Evolutionary conservation across 64 coral and sea anemone genomes (phyloP).

Genomic region (Montipora cactus): DNA sequence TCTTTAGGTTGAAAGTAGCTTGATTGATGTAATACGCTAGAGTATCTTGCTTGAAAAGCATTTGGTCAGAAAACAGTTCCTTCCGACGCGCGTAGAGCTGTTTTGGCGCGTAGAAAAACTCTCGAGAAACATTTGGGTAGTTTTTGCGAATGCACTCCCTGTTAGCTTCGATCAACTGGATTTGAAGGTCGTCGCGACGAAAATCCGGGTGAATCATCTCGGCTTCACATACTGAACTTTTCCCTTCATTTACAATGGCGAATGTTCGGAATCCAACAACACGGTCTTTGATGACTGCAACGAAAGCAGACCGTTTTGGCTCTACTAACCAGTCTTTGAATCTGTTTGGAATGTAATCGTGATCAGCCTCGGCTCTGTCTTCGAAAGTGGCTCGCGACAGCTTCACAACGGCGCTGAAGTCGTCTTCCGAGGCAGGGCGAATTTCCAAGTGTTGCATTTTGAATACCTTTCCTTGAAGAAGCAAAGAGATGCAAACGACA

Average conservation of each 20-base stretch:
- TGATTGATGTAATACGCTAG: slow-evolving; percentile 30
- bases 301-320: slow-evolving; percentile 12
- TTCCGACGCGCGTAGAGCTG: slow-evolving; percentile 13
- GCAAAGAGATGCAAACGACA: background rate
- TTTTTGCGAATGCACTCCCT: slow-evolving; percentile 24
- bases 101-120: slow-evolving; percentile 35
- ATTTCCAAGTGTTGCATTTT: slow-evolving; percentile 25
- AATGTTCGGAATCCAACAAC: slow-evolving; percentile 9
- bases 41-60: slow-evolving; percentile 37
- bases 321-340: slow-evolving; percentile 17
- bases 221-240: background rate
- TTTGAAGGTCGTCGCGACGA: slow-evolving; percentile 15
- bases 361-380: background rate
- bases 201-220: slow-evolving; percentile 20
- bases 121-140: slow-evolving; percentile 24
- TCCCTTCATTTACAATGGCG: slow-evolving; percentile 7
- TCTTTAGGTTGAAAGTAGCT: background rate
- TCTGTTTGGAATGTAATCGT: slow-evolving; percentile 27
- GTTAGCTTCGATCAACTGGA: slow-evolving; percentile 7
- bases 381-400: slow-evolving; percentile 40
- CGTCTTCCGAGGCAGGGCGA: background rate
- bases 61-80: slow-evolving; percentile 29
- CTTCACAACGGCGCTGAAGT: background rate
- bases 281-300: background rate
- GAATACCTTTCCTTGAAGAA: background rate